These are phyloP conservation scores for Hyperoodon ampullatus DNA, from an alignment of 2,113 vertebrate species.

Conservation along the genomic window DNA sequence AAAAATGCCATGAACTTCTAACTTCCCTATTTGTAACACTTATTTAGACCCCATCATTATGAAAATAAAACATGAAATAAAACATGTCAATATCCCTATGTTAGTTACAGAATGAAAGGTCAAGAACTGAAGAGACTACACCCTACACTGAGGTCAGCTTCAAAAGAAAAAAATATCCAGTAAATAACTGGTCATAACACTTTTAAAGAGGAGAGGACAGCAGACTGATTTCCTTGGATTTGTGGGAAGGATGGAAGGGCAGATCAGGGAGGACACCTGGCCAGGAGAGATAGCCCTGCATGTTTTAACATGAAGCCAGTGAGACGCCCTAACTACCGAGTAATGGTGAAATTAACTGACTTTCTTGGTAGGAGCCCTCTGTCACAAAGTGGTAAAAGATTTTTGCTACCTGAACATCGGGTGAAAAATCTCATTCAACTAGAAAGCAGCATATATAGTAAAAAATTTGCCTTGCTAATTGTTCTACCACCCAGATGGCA, in stretches of 20 bases:
- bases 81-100: not conserved
- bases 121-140: not conserved
- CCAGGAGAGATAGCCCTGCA: not conserved
- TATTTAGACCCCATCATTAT: not conserved
- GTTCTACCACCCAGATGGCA: constrained; percentile 3
- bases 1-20: not conserved
- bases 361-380: not conserved
- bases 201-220: not conserved
- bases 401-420: not conserved
- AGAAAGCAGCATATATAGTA: not conserved
- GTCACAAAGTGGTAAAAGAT: not conserved
- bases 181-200: not conserved
- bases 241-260: not conserved
- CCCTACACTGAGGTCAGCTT: not conserved
- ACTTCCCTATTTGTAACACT: not conserved
- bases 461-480: not conserved
- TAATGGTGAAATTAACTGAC: not conserved
- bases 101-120: not conserved
- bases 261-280: not conserved
- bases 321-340: not conserved
- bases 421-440: constrained; percentile 45
- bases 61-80: not conserved
- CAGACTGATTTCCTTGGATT: not conserved
- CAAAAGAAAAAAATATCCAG: not conserved
- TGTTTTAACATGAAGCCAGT: not conserved